These are phyloP conservation scores for Rynchops niger DNA, from an alignment of 2,113 vertebrate genomes.

Conservation along the genomic window DNA sequence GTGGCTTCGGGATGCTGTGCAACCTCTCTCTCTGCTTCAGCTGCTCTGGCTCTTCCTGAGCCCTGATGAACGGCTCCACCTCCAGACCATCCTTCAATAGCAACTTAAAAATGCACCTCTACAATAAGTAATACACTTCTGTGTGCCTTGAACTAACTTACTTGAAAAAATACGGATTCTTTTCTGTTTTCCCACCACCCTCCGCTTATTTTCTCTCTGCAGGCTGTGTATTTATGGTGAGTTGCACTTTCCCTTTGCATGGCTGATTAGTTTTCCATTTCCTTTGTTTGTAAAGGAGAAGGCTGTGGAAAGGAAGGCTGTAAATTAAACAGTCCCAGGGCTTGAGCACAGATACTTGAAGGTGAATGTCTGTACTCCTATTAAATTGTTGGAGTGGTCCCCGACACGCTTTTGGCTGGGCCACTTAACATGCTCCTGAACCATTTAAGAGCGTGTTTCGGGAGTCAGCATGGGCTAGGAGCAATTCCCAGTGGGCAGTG, in stretches of 20 bases:
- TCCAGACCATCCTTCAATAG: not conserved
- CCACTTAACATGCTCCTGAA: not conserved
- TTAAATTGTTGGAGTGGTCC: not conserved
- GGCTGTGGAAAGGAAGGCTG: not conserved
- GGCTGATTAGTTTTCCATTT: slow-evolving; percentile 57
- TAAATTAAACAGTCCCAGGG: not conserved
- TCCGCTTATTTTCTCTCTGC: slow-evolving; percentile 5
- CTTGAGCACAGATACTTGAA: not conserved
- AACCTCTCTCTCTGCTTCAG: not conserved
- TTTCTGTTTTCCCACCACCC: slow-evolving; percentile 1
- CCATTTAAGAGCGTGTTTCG: not conserved
- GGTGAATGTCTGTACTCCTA: not conserved
- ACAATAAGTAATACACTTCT: not conserved
- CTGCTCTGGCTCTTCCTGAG: not conserved
- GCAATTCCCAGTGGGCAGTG: not conserved
- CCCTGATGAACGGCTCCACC: not conserved
- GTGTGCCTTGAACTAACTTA: not conserved
- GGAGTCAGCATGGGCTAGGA: not conserved
- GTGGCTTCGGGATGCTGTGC: not conserved
- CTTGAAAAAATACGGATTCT: not conserved
- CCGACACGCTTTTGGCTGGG: not conserved
- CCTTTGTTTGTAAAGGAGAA: slow-evolving; percentile 50
- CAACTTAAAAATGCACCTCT: not conserved
- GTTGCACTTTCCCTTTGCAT: slow-evolving; percentile 6
- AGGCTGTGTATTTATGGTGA: not conserved